These are phyloP conservation scores for Sturnira hondurensis DNA, from an alignment of 2,113 vertebrate genomes.

Conservation along the genomic window DNA sequence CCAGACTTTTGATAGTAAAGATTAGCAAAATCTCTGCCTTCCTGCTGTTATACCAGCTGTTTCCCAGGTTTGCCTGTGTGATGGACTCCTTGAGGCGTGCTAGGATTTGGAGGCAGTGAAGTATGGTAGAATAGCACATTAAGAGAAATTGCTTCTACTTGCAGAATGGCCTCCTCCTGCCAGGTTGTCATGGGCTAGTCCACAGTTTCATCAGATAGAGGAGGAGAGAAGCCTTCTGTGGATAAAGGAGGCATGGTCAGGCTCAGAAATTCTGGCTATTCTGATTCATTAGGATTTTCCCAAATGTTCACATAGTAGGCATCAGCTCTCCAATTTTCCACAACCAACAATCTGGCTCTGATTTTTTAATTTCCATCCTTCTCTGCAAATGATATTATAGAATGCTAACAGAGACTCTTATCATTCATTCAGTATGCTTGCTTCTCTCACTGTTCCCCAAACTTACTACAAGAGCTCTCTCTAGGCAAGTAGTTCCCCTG, in stretches of 20 bases:
- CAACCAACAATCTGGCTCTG: not conserved
- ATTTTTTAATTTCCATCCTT: not conserved
- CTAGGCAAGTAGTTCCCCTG: not conserved
- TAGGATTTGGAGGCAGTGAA: constrained; percentile 33
- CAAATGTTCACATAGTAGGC: not conserved
- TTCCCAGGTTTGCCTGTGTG: not conserved
- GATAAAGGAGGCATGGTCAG: not conserved
- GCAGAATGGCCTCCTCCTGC: not conserved
- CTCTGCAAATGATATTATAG: not conserved
- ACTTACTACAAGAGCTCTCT: not conserved
- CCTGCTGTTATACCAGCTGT: not conserved
- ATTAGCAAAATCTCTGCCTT: not conserved
- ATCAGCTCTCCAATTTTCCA: not conserved
- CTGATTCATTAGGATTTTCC: not conserved
- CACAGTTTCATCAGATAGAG: not conserved
- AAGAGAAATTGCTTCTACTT: constrained; percentile 39
- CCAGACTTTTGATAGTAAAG: not conserved
- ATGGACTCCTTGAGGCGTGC: not conserved
- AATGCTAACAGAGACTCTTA: not conserved
- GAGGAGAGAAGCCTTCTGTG: not conserved
- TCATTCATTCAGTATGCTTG: not conserved
- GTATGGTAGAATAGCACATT: not conserved
- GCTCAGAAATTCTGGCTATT: not conserved
- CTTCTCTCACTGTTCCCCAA: not conserved
- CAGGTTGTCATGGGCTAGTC: not conserved